A percentile compares a stretch with the other conserved stretches of the same genome.
Evolutionary conservation across 2,113 vertebrate species (phyloP).

Genomic region (Neoarius graeffei): DNA sequence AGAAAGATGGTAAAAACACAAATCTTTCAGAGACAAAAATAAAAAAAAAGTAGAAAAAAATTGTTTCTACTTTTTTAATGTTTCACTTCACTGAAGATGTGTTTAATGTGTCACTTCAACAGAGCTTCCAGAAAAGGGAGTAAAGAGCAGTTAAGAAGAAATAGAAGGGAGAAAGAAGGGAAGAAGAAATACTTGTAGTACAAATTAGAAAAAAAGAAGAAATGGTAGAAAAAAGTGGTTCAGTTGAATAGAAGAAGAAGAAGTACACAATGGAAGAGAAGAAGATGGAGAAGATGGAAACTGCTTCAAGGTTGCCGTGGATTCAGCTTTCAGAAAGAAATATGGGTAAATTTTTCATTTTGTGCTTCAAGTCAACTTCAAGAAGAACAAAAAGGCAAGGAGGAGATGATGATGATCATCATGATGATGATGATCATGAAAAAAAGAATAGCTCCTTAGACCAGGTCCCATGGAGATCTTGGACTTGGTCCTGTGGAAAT

Average conservation of each 20-base stretch:
- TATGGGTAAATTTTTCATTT: neutral
- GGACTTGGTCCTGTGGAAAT: too few species aligned
- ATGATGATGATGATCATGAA: neutral
- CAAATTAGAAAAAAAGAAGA: neutral
- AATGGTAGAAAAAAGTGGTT: neutral
- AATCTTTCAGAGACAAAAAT: neutral
- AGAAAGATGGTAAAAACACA: neutral
- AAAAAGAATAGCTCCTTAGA: neutral
- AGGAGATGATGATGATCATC: neutral
- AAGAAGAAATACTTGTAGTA: neutral
- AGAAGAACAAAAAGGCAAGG: neutral
- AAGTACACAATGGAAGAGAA: neutral
- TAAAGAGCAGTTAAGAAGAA: neutral
- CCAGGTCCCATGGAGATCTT: neutral
- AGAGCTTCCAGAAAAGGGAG: neutral
- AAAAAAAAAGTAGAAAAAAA: neutral
- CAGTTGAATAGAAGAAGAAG: neutral
- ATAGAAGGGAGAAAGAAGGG: neutral
- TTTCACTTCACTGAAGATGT: neutral
- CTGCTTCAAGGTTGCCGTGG: neutral
- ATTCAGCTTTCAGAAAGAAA: neutral
- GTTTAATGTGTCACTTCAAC: neutral
- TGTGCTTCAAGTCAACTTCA: neutral
- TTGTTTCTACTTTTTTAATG: neutral
- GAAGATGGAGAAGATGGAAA: neutral